Percentiles rank a stretch among this genome's conserved stretches.
Conservation (phyloP, 2,888 invertebrate species). For the Octonoba sinensis region DNA sequence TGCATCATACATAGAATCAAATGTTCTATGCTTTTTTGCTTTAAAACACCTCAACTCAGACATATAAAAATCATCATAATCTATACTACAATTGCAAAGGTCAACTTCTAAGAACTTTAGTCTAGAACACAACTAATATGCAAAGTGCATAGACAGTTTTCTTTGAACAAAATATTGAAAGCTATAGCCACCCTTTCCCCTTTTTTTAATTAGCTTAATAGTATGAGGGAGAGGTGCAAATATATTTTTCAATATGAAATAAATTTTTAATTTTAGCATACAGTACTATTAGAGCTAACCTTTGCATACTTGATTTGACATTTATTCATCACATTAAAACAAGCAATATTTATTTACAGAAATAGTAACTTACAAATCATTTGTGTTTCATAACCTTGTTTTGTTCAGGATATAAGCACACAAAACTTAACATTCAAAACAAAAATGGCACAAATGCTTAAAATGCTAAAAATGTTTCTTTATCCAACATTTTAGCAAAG, state of each 20-base stretch:
- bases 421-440: slow-evolving; percentile 21
- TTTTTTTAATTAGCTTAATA: not conserved
- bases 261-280: not conserved
- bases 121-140: too few species aligned
- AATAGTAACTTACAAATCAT: slow-evolving; percentile 10
- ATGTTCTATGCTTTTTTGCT: slow-evolving; percentile 31
- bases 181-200: not conserved
- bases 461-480: slow-evolving; percentile 26
- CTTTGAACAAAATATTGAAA: too few species aligned
- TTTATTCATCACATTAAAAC: too few species aligned
- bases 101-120: slow-evolving; percentile 8
- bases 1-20: slow-evolving; percentile 43
- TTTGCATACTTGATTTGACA: not conserved
- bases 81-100: slow-evolving; percentile 18
- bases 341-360: not conserved
- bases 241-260: not conserved
- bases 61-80: slow-evolving; percentile 23
- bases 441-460: slow-evolving; percentile 50
- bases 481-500: slow-evolving; percentile 16
- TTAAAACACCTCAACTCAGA: slow-evolving; percentile 20
- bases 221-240: not conserved
- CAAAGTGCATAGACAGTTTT: too few species aligned
- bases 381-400: not conserved
- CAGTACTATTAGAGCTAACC: slow-evolving; percentile 1
- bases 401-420: not conserved